These are phyloP conservation scores for Phrynocephalus forsythii DNA, from an alignment of 2,797 vertebrate genomes.

Conservation along the genomic window DNA sequence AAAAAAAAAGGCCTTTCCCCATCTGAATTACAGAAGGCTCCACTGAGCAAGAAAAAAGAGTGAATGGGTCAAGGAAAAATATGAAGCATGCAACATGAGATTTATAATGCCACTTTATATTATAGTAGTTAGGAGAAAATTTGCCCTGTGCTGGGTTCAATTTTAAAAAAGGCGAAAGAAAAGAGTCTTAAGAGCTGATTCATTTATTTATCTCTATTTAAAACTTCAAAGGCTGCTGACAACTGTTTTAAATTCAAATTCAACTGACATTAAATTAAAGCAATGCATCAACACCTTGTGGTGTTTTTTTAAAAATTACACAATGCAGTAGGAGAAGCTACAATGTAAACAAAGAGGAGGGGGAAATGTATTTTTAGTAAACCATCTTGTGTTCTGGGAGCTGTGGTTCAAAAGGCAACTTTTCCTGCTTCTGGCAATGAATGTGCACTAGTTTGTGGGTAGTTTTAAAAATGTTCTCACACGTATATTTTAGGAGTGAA, in stretches of 20 bases:
- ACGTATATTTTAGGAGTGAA: too few species aligned
- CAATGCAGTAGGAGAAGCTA: neutral
- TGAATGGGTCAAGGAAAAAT: neutral
- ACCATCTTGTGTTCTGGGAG: too few species aligned
- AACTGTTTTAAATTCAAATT: neutral
- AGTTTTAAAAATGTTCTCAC: too few species aligned
- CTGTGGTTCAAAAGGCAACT: too few species aligned
- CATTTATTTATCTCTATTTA: neutral
- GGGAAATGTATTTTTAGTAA: neutral
- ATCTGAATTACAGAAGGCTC: neutral
- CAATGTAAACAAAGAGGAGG: neutral
- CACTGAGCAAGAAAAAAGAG: neutral
- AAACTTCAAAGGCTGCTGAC: neutral
- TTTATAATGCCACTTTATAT: neutral
- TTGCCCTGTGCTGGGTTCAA: too few species aligned
- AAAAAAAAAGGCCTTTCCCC: neutral
- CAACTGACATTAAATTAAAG: neutral
- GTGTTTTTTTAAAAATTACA: neutral
- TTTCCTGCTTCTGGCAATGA: too few species aligned
- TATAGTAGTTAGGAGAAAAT: neutral
- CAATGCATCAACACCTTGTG: too few species aligned
- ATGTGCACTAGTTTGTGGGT: too few species aligned
- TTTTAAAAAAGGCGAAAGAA: neutral
- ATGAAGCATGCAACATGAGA: neutral
- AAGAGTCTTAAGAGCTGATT: neutral